Evolutionary conservation across 2,888 invertebrate genomes (phyloP).

Genomic region (Eulithis prunata): DNA sequence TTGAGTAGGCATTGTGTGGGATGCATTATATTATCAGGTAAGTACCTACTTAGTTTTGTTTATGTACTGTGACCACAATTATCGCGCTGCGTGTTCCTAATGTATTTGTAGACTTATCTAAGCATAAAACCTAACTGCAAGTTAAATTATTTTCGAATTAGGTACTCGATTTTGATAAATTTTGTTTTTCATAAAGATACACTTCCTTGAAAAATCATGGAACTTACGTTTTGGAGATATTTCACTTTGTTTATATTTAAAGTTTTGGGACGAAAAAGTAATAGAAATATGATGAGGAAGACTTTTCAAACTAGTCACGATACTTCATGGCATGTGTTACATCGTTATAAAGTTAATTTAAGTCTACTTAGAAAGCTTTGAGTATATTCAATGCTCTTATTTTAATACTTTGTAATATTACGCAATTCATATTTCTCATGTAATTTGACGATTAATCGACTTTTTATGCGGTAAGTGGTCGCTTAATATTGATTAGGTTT

Average conservation of each 20-base stretch:
- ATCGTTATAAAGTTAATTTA: constrained; percentile 31
- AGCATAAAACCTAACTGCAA: no score
- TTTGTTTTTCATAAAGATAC: no score
- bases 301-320: constrained; percentile 30
- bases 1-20: constrained; percentile 30
- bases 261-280: no score
- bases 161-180: no score
- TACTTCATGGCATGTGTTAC: constrained; percentile 20
- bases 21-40: constrained; percentile 9
- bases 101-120: no score
- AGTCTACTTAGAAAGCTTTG: constrained; percentile 34
- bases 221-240: no score
- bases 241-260: no score
- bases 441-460: constrained; percentile 35
- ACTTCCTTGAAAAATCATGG: no score
- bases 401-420: constrained; percentile 35
- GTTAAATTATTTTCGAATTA: no score
- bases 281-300: background rate
- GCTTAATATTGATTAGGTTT: constrained; percentile 34
- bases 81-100: no score
- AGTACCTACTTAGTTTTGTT: background rate
- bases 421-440: constrained; percentile 33
- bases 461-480: constrained; percentile 34
- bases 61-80: no score
- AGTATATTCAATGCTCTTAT: constrained; percentile 32